Evolutionary conservation across 2,888 invertebrate species (phyloP), one percentile per base, ranked within the genome.

Genomic region (Euzetes globulus): DNA sequence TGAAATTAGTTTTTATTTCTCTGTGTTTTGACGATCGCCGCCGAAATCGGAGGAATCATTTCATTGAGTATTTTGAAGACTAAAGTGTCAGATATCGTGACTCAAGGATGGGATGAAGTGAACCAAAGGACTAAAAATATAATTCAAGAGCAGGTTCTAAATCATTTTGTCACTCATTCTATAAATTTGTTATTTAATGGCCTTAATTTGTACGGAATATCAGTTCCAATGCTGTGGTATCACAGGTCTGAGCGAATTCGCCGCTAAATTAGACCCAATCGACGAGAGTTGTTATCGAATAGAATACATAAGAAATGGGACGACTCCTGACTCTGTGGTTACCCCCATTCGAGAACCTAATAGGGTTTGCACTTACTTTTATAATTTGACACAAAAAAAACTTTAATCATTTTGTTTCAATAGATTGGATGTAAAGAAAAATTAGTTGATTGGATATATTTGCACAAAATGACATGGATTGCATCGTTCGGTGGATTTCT

Each of bases 151-250:
- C 79, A 81, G 77, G 82, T 82, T 80, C 25, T 5, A 19, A 29
- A 13, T 50, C 72, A n/a, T n/a, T n/a, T n/a, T n/a, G n/a, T n/a
- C n/a, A n/a, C n/a, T n/a, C n/a, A n/a, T n/a, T n/a, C n/a, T n/a
- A n/a, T n/a, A n/a, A n/a, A n/a, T n/a, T n/a, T n/a, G n/a, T n/a
- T n/a, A n/a, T n/a, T n/a, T n/a, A n/a, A n/a, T n/a, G n/a, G n/a
- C n/a, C n/a, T n/a, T n/a, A n/a, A n/a, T n/a, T n/a, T n/a, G n/a
- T n/a, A n/a, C n/a, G 13, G 6, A 41, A 25, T 9, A 58, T 19
- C 78, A 82, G 83, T 78, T 83, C 55, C 78, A 80, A 71, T 83
- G 83, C 74, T 83, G 83, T 77, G 83, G 83, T 13, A 82, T 81
- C 78, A 78, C 78, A 63, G 82, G 83, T 15, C 82, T 82, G 2